phyloP scores from a whole-genome alignment of 1,140 invertebrate genomes.

The Wiebesia pumilae region DNA sequence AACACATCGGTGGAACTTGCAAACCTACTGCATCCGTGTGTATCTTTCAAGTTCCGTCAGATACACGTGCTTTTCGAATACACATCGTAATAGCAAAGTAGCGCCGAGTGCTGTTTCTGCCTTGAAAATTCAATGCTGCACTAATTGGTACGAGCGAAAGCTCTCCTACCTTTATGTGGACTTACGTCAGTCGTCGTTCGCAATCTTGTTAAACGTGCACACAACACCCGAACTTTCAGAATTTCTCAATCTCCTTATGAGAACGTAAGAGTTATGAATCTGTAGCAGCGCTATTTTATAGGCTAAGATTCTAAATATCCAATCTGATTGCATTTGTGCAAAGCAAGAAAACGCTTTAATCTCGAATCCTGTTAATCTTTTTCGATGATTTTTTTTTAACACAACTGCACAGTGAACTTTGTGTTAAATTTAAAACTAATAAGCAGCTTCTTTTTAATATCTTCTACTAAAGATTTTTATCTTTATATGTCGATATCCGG shows the following conservation, averaged over 20 bases:
- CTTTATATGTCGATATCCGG: too few relatives aligned
- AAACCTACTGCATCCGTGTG: neutral
- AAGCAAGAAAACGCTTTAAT: neutral
- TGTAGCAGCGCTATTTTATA: neutral
- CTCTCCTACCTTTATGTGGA: neutral
- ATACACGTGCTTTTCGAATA: neutral
- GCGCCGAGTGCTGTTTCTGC: neutral
- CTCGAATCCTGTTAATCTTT: neutral
- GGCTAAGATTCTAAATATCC: neutral
- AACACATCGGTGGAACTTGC: neutral
- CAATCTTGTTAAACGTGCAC: neutral
- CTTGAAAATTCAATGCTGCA: neutral
- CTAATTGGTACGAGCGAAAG: constrained; percentile 14
- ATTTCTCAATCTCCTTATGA: neutral
- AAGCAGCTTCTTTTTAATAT: too few relatives aligned
- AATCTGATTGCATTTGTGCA: neutral
- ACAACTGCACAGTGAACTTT: too few relatives aligned
- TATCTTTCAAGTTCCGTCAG: neutral
- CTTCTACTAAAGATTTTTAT: too few relatives aligned
- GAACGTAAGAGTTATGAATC: neutral
- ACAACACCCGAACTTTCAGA: neutral
- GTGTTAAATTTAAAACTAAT: too few relatives aligned
- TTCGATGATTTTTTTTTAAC: too few relatives aligned
- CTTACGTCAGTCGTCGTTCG: neutral
- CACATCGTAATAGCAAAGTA: neutral